These are phyloP conservation scores for Nannospalax galili DNA, from an alignment of 2,113 vertebrate genomes.

Conservation along the genomic window DNA sequence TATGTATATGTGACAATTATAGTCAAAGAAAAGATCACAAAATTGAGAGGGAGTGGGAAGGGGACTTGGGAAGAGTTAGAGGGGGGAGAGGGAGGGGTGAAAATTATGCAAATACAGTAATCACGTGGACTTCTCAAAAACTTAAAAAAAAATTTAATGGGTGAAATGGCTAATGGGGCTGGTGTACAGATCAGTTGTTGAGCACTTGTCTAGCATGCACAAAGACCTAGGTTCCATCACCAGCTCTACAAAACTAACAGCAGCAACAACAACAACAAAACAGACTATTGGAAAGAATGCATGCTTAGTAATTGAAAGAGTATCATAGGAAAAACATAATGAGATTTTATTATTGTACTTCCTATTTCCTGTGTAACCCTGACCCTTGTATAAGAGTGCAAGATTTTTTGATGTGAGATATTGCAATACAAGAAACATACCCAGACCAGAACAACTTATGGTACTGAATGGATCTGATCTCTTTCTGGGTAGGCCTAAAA, in stretches of 20 bases:
- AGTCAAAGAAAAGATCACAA: too few relatives aligned
- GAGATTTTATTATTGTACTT: constrained; percentile 18
- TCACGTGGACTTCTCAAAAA: too few relatives aligned
- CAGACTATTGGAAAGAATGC: background rate
- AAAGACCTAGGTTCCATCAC: background rate
- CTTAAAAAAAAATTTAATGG: background rate
- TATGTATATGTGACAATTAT: too few relatives aligned
- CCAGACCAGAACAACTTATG: background rate
- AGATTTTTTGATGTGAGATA: background rate
- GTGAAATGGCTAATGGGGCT: background rate
- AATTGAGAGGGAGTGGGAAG: too few relatives aligned
- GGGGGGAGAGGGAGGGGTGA: too few relatives aligned
- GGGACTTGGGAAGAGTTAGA: too few relatives aligned
- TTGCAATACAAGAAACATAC: background rate
- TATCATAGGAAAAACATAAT: background rate
- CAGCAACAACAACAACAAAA: background rate
- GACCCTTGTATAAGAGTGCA: background rate
- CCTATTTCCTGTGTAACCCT: background rate
- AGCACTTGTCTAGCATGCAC: background rate
- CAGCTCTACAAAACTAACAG: background rate
- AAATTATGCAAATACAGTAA: too few relatives aligned
- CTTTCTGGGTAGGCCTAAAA: background rate
- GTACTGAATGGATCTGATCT: background rate
- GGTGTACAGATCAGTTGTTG: background rate
- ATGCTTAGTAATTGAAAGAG: background rate